phyloP scores from a whole-genome alignment of 2,113 vertebrate genomes.

The Perca fluviatilis region DNA sequence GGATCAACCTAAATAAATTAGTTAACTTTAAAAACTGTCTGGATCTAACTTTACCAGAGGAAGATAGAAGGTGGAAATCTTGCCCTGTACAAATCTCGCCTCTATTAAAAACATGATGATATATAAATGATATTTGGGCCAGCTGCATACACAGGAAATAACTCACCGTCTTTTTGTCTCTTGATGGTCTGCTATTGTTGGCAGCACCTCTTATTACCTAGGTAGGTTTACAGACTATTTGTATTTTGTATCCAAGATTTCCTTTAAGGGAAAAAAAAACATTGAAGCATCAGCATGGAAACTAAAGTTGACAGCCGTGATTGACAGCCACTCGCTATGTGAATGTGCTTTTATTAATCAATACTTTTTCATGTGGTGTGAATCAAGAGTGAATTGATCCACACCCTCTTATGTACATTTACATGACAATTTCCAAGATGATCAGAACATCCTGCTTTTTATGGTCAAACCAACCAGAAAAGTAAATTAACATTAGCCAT shows the following conservation, averaged over 20 bases:
- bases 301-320: neutral
- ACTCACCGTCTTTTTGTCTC: too few species aligned
- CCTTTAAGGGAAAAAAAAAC: too few species aligned
- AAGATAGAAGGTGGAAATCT: neutral
- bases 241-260: too few species aligned
- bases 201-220: too few species aligned
- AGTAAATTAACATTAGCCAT: neutral
- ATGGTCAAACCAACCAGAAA: conserved; percentile 21
- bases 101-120: neutral
- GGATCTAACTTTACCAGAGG: neutral
- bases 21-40: too few species aligned
- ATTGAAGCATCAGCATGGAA: neutral
- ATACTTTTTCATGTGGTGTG: neutral
- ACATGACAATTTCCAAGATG: neutral
- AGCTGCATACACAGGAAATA: too few species aligned
- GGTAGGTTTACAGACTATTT: too few species aligned
- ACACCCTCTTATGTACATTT: neutral
- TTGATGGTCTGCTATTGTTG: too few species aligned
- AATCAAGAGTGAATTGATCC: conserved; percentile 3
- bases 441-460: neutral
- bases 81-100: neutral
- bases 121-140: neutral
- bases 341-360: neutral
- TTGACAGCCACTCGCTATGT: neutral
- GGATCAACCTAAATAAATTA: neutral